Evolutionary conservation across 1,140 invertebrate species (phyloP).

Genomic region (Cecropterus lyciades): DNA sequence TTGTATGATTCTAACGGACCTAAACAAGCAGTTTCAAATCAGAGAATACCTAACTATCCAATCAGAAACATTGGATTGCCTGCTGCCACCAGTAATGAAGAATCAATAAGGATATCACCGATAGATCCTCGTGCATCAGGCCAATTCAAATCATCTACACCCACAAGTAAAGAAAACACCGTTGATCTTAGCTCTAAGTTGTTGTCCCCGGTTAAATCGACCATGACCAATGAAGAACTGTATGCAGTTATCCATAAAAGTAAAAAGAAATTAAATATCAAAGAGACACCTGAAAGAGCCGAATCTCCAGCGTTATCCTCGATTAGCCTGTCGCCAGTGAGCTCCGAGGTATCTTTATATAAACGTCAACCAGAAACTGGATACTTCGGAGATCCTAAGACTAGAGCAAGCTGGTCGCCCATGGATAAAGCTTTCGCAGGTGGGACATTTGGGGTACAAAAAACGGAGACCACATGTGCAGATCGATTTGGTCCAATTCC

Average conservation of each 20-base stretch:
- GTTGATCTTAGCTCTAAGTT: constrained; percentile 71
- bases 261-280: constrained; percentile 90
- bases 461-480: constrained; percentile 83
- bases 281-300: constrained; percentile 84
- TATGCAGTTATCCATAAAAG: constrained; percentile 92
- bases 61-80: constrained; percentile 22
- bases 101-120: constrained; percentile 86
- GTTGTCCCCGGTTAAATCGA: constrained; percentile 88
- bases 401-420: constrained; percentile 83
- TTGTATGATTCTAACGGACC: constrained; percentile 25
- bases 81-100: constrained; percentile 43
- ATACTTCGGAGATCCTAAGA: constrained; percentile 83
- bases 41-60: constrained; percentile 26
- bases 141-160: constrained; percentile 86
- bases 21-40: constrained; percentile 16
- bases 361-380: constrained; percentile 84
- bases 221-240: constrained; percentile 90
- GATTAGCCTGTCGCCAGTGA: constrained; percentile 82
- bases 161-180: constrained; percentile 77
- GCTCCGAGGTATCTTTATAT: constrained; percentile 78
- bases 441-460: constrained; percentile 69
- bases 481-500: constrained; percentile 85
- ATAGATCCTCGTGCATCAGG: constrained; percentile 85
- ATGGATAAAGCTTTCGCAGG: constrained; percentile 65
- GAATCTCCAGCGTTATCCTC: constrained; percentile 83